Evolutionary conservation across 2,113 vertebrate species (phyloP).

Genomic region (Dromas ardeola): DNA sequence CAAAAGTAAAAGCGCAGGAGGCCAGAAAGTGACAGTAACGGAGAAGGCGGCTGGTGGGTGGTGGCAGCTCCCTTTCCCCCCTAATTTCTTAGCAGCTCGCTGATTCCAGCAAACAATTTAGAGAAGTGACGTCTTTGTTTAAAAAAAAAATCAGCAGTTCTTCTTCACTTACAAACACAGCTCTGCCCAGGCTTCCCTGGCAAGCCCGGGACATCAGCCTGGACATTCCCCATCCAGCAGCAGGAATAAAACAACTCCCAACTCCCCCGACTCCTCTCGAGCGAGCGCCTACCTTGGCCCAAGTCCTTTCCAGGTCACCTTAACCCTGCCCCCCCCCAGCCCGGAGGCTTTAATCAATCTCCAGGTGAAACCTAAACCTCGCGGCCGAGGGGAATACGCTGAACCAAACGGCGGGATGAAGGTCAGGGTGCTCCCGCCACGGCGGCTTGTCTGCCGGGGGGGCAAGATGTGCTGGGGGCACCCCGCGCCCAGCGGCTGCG

Average conservation of each 20-base stretch:
- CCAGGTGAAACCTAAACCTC: constrained; percentile 46
- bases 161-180: background rate
- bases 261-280: fast-evolving
- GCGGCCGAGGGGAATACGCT: background rate
- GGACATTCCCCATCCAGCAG: background rate
- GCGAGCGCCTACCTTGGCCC: fast-evolving
- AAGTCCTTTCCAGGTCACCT: constrained; percentile 22
- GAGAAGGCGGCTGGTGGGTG: background rate
- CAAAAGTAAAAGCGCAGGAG: background rate
- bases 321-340: background rate
- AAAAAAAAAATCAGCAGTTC: background rate
- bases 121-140: background rate
- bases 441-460: background rate
- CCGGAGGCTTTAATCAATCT: background rate
- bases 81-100: background rate
- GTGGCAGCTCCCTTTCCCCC: background rate
- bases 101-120: background rate
- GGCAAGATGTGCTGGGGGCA: fast-evolving
- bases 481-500: fast-evolving
- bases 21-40: fast-evolving
- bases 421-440: background rate
- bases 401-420: background rate
- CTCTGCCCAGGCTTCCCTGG: background rate
- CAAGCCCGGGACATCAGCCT: background rate
- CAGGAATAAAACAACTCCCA: background rate